Evolutionary conservation across 2,113 vertebrate species (phyloP).

Genomic region (Ptychochromis oligacanthus): DNA sequence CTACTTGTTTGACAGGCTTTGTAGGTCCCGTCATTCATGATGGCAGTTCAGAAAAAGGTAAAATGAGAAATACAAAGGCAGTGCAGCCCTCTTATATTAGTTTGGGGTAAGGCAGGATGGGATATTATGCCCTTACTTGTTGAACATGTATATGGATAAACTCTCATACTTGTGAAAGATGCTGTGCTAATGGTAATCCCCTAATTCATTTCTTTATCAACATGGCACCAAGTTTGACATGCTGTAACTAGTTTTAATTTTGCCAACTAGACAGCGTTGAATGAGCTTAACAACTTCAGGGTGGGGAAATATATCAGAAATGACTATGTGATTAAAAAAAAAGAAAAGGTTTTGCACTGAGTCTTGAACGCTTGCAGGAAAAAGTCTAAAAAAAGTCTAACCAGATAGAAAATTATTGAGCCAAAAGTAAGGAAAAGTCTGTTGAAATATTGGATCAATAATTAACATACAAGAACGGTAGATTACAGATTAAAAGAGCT

Average conservation of each 20-base stretch:
- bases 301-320: background rate
- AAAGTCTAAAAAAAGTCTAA: rapidly evolving
- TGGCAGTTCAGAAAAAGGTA: background rate
- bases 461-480: background rate
- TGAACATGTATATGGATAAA: background rate
- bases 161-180: background rate
- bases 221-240: background rate
- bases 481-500: no score
- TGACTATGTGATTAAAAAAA: background rate
- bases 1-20: background rate
- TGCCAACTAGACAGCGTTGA: no score
- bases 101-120: background rate
- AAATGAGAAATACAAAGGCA: background rate
- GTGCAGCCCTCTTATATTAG: background rate
- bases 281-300: background rate
- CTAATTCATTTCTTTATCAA: no score
- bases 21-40: background rate
- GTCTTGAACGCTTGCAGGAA: rapidly evolving
- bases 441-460: background rate
- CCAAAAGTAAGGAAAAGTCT: background rate
- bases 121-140: background rate
- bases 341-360: no score
- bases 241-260: background rate
- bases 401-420: background rate
- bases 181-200: background rate